A percentile compares a stretch with the other conserved stretches of the same genome.
These are phyloP conservation scores for Nemurella pictetii DNA, from an alignment of 2,888 invertebrate species.

Conservation along the genomic window DNA sequence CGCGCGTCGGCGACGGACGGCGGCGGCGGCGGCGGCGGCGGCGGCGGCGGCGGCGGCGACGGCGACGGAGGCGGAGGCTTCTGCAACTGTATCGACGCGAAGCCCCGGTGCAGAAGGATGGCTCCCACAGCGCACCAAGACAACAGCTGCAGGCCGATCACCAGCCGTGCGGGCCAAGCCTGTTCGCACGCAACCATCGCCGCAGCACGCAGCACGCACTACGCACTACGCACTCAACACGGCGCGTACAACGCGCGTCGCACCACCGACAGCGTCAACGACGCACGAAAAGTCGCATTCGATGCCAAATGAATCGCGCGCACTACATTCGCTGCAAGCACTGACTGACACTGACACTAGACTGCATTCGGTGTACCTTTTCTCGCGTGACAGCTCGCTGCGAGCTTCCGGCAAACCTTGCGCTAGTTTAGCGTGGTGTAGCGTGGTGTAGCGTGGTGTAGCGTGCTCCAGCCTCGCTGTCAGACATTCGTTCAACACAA, in stretches of 20 bases:
- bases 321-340: neutral
- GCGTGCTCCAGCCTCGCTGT: too few species aligned
- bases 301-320: neutral
- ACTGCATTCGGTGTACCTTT: neutral
- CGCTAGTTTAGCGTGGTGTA: neutral
- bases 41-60: neutral
- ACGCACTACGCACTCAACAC: neutral
- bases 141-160: slow-evolving; percentile 37
- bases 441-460: too few species aligned
- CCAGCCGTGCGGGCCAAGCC: slow-evolving; percentile 33
- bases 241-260: neutral
- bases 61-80: neutral
- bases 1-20: neutral
- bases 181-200: slow-evolving; percentile 21
- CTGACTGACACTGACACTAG: neutral
- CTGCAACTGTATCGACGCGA: slow-evolving; percentile 32
- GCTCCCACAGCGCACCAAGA: slow-evolving; percentile 40
- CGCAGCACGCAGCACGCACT: neutral
- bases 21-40: neutral
- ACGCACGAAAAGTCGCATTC: too few species aligned
- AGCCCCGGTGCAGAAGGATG: slow-evolving; percentile 38
- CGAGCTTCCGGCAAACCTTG: neutral
- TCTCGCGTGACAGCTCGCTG: neutral
- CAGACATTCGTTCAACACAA: too few species aligned
- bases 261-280: neutral